A percentile compares a stretch with the other conserved stretches of the same genome.
phyloP scores from a whole-genome alignment of 2,797 vertebrate species.

The Coregonus suidteri region DNA sequence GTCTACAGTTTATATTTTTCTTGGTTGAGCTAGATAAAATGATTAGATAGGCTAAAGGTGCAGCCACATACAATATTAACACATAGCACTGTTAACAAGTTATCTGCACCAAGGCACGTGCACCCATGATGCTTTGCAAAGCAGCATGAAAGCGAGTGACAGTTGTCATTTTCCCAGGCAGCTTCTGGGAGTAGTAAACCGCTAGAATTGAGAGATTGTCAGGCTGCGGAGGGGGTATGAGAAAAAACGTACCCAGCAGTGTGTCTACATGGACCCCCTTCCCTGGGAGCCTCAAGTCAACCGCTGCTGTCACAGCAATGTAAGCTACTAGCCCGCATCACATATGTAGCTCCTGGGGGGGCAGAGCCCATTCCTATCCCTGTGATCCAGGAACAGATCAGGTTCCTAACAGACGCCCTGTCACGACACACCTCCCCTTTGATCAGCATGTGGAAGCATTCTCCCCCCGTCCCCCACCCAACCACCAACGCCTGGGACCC shows the following conservation, averaged over 20 bases:
- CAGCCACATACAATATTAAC: not conserved
- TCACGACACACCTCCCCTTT: not conserved
- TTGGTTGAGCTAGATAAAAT: slow-evolving; percentile 1
- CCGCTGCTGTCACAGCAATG: not conserved
- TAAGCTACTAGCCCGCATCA: not conserved
- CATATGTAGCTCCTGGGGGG: not conserved
- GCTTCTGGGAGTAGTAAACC: not conserved
- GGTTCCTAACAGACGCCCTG: not conserved
- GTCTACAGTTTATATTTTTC: not conserved
- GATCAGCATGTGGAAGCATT: not conserved
- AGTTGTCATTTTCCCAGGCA: not conserved
- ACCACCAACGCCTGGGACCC: slow-evolving; percentile 5
- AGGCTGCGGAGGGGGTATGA: not conserved
- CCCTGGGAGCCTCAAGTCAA: slow-evolving; percentile 1
- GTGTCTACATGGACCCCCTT: not conserved
- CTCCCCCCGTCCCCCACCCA: not conserved
- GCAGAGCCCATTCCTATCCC: not conserved
- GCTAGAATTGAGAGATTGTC: not conserved
- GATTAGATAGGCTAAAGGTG: not conserved
- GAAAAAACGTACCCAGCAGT: not conserved
- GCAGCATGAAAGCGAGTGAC: not conserved
- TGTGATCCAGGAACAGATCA: not conserved
- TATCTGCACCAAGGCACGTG: not conserved
- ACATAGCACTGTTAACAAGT: not conserved
- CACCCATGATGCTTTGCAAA: not conserved